Conservation (phyloP, 2,888 invertebrate genomes). For the Strigamia transsilvanica region DNA sequence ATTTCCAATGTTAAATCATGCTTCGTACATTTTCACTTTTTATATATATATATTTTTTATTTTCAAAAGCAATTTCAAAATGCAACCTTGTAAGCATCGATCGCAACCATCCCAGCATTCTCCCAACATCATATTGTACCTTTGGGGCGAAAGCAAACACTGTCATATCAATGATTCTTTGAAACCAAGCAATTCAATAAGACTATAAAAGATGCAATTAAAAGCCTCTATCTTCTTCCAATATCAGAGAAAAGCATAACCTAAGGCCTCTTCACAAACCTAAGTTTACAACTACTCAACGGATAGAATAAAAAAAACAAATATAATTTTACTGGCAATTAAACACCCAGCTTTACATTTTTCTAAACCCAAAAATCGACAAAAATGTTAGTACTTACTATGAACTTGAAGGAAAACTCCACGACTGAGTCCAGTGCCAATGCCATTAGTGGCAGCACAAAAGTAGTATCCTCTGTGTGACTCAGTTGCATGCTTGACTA, state of each 20-base stretch:
- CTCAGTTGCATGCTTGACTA: constrained; percentile 54
- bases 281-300: constrained; percentile 28
- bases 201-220: constrained; percentile 49
- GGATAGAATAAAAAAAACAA: background rate
- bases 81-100: constrained; percentile 49
- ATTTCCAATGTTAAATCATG: constrained; percentile 15
- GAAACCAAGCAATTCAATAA: constrained; percentile 48
- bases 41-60: background rate
- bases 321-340: constrained; percentile 1
- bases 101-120: constrained; percentile 38
- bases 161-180: constrained; percentile 49
- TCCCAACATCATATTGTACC: constrained; percentile 47
- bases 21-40: background rate
- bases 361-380: background rate
- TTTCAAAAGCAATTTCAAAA: constrained; percentile 40
- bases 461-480: constrained; percentile 56
- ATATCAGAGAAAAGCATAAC: constrained; percentile 21
- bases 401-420: constrained; percentile 56
- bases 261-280: constrained; percentile 1
- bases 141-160: constrained; percentile 45
- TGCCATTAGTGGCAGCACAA: constrained; percentile 56
- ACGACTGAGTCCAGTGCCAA: constrained; percentile 56
- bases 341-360: background rate
- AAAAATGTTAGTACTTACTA: constrained; percentile 46
- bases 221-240: constrained; percentile 45